Percentiles rank a stretch among this genome's conserved stretches.
phyloP scores from a whole-genome alignment of 1,140 invertebrate genomes.

The Aporrectodea caliginosa region DNA sequence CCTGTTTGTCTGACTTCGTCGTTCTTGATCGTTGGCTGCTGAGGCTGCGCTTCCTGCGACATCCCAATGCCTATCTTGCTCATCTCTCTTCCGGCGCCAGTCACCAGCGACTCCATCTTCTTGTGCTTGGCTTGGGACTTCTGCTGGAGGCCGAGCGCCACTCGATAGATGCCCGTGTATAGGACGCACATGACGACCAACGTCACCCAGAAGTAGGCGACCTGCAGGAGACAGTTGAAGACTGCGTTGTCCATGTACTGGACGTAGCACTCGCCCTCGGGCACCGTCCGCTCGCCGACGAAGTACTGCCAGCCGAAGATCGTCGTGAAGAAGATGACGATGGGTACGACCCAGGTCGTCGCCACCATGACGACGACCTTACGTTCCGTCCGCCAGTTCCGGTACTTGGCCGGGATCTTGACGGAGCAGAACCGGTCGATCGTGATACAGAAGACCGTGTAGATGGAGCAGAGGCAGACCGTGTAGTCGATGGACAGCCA shows the following conservation, averaged over 20 bases:
- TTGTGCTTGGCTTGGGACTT: conserved; percentile 72
- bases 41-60: conserved; percentile 63
- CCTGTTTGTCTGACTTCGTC: neutral
- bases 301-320: conserved; percentile 99
- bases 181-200: conserved; percentile 60
- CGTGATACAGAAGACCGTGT: conserved; percentile 97
- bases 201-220: conserved; percentile 97
- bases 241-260: conserved; percentile 97
- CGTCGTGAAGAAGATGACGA: conserved; percentile 92
- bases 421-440: conserved; percentile 98
- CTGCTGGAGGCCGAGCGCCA: conserved; percentile 95
- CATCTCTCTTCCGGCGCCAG: conserved; percentile 33
- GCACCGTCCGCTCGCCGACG: conserved; percentile 68
- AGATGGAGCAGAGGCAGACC: conserved; percentile 97
- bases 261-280: conserved; percentile 86
- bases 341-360: conserved; percentile 92
- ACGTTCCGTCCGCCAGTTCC: conserved; percentile 92
- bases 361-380: conserved; percentile 81
- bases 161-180: conserved; percentile 94
- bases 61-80: conserved; percentile 63
- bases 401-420: conserved; percentile 95
- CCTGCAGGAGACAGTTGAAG: conserved; percentile 95
- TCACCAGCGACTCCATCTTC: conserved; percentile 58
- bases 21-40: neutral
- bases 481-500: conserved; percentile 99